phyloP scores from a whole-genome alignment of 2,888 invertebrate species.

The Trilocha varians region DNA sequence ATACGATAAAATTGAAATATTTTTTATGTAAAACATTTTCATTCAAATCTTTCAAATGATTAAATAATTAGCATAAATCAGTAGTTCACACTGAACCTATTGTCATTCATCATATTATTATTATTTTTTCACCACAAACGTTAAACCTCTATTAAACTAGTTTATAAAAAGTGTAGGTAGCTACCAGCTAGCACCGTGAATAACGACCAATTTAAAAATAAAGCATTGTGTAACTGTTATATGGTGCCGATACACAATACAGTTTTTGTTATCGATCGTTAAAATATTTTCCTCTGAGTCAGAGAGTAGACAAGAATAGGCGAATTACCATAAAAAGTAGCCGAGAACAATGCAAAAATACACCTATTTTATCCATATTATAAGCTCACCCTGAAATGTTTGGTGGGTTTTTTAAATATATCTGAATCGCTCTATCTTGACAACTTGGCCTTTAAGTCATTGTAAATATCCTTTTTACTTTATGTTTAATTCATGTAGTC shows the following conservation, averaged over 20 bases:
- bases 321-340: slow-evolving; percentile 23
- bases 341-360: slow-evolving; percentile 25
- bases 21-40: too few species aligned
- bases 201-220: background rate
- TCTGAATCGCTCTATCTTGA: slow-evolving; percentile 38
- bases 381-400: slow-evolving; percentile 40
- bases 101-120: too few species aligned
- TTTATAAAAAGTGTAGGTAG: background rate
- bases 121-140: background rate
- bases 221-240: background rate
- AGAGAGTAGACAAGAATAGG: slow-evolving; percentile 18
- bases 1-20: too few species aligned
- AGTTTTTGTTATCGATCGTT: background rate
- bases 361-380: slow-evolving; percentile 26
- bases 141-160: background rate
- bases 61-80: too few species aligned
- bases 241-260: background rate
- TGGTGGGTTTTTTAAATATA: slow-evolving; percentile 38
- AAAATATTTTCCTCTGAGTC: background rate
- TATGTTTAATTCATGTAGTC: slow-evolving; percentile 58
- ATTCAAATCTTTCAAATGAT: too few species aligned
- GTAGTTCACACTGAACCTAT: too few species aligned
- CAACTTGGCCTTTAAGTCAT: slow-evolving; percentile 26
- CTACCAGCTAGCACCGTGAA: background rate
- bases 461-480: slow-evolving; percentile 37